These are phyloP conservation scores for Julus scanicus DNA, from an alignment of 2,888 invertebrate genomes.

Conservation along the genomic window DNA sequence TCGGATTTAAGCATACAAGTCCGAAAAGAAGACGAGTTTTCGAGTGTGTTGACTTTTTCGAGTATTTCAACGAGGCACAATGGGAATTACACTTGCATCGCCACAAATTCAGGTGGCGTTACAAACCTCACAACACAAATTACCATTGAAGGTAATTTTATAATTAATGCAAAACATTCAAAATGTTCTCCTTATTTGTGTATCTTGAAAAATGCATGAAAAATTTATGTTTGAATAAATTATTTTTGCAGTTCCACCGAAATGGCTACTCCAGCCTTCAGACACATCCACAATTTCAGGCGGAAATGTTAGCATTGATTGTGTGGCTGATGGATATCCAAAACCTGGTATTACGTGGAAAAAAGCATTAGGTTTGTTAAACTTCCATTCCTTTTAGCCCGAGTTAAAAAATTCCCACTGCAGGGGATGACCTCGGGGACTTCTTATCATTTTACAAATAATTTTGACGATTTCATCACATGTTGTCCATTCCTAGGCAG, in stretches of 20 bases:
- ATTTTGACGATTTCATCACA: slow-evolving; percentile 30
- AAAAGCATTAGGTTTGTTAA: slow-evolving; percentile 66
- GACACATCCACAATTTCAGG: slow-evolving; percentile 71
- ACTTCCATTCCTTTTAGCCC: background rate
- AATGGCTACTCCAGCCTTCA: slow-evolving; percentile 54
- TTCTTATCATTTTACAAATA: background rate
- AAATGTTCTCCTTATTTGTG: background rate
- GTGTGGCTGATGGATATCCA: slow-evolving; percentile 85
- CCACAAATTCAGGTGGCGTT: slow-evolving; percentile 56
- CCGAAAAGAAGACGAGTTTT: slow-evolving; percentile 58
- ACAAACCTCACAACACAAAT: slow-evolving; percentile 58
- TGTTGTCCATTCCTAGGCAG: slow-evolving; percentile 54
- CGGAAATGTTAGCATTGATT: slow-evolving; percentile 78
- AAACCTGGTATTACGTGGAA: slow-evolving; percentile 84
- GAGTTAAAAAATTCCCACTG: background rate
- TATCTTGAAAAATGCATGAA: background rate
- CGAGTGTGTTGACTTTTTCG: slow-evolving; percentile 57
- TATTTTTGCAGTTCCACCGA: slow-evolving; percentile 52
- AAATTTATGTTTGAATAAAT: no score
- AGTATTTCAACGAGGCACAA: slow-evolving; percentile 57
- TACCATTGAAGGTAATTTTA: slow-evolving; percentile 56
- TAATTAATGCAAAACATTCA: background rate
- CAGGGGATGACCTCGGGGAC: background rate
- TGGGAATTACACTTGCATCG: slow-evolving; percentile 58
- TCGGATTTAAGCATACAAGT: slow-evolving; percentile 54